Evolutionary conservation across 2,113 vertebrate genomes (phyloP).

Genomic region (Sander lucioperca): DNA sequence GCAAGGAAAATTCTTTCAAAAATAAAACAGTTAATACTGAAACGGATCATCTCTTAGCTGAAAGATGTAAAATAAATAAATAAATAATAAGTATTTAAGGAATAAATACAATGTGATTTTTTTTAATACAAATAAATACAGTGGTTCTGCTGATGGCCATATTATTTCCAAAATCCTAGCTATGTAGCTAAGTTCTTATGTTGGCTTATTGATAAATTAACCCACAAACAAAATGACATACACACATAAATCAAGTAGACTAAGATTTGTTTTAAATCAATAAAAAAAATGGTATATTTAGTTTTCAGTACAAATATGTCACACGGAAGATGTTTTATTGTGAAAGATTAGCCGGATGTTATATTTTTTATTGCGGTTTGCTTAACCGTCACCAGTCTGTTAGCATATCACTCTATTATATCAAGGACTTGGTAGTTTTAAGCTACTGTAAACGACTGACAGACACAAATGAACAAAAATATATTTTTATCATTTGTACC

Average conservation of each 20-base stretch:
- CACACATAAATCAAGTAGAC: no score
- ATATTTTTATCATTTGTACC: neutral
- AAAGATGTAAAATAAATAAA: no score
- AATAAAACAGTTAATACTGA: neutral
- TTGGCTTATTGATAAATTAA: no score
- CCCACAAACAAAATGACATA: neutral
- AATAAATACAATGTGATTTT: no score
- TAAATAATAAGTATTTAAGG: no score
- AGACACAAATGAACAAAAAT: neutral
- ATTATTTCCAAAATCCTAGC: no score
- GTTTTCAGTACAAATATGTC: neutral
- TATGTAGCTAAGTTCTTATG: no score
- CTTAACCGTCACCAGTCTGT: neutral
- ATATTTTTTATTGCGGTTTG: fast-evolving
- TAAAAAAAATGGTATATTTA: no score
- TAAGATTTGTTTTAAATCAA: neutral
- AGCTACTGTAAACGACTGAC: neutral
- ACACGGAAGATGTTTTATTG: neutral
- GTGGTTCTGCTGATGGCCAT: no score
- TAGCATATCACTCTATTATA: no score
- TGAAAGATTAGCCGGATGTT: conserved; percentile 29
- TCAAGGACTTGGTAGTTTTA: neutral
- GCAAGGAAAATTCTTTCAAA: neutral
- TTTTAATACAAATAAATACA: no score
- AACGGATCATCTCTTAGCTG: no score